Conservation (phyloP, 2,888 invertebrate species). For the Antitype chi region DNA sequence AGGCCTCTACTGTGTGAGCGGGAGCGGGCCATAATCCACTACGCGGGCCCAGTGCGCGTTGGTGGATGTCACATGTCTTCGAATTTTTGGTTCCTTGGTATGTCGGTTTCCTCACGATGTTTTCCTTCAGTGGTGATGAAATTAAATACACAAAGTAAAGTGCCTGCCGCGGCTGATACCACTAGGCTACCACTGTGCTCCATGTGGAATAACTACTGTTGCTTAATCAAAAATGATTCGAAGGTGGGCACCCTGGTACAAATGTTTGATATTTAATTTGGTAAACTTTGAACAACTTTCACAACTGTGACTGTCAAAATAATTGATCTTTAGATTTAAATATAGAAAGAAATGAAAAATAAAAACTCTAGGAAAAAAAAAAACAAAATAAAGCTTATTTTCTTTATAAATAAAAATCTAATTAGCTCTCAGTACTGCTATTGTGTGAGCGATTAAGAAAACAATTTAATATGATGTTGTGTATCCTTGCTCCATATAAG, state of each 20-base stretch:
- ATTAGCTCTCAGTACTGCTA: slow-evolving; percentile 48
- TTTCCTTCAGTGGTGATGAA: no score
- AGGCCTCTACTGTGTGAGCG: no score
- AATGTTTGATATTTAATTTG: slow-evolving; percentile 17
- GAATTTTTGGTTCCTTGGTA: no score
- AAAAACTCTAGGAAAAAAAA: neutral
- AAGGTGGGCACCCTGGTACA: neutral
- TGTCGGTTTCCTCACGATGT: no score
- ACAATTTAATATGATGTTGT: slow-evolving; percentile 71
- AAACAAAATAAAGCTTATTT: neutral
- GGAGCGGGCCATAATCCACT: no score
- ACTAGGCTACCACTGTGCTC: no score
- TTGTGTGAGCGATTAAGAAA: slow-evolving; percentile 58
- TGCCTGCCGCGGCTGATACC: no score
- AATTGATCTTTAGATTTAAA: slow-evolving; percentile 2
- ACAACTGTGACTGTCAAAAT: slow-evolving; percentile 15
- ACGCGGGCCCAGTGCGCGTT: no score
- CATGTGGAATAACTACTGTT: neutral
- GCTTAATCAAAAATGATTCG: neutral
- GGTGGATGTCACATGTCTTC: no score
- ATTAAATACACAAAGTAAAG: no score
- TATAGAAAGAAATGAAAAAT: neutral
- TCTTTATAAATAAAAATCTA: slow-evolving; percentile 16
- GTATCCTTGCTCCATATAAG: slow-evolving; percentile 69
- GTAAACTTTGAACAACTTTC: slow-evolving; percentile 16